These are phyloP conservation scores for Macrocentrus cingulum DNA, from an alignment of 1,140 invertebrate species.

Conservation along the genomic window DNA sequence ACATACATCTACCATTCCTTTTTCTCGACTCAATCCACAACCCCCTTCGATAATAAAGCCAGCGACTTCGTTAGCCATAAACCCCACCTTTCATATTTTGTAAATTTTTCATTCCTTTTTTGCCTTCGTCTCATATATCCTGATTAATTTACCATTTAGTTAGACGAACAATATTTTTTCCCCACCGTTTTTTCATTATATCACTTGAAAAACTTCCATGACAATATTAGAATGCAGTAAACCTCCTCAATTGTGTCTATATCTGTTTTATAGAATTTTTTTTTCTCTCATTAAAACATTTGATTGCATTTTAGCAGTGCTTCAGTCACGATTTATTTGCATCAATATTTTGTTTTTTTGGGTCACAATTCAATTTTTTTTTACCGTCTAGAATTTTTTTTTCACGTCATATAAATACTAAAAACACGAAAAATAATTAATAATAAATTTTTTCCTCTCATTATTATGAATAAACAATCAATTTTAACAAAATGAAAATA, in stretches of 20 bases:
- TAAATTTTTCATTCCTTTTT: conserved; percentile 1
- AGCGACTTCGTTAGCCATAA: conserved; percentile 43
- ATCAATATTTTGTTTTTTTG: too few relatives aligned
- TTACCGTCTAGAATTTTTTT: too few relatives aligned
- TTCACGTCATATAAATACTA: too few relatives aligned
- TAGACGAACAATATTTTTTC: conserved; percentile 14
- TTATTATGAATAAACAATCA: too few relatives aligned
- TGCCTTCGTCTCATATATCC: background rate
- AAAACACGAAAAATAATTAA: too few relatives aligned
- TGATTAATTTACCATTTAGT: background rate
- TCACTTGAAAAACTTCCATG: background rate
- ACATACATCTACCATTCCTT: background rate
- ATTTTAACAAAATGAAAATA: too few relatives aligned
- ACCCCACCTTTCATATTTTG: background rate
- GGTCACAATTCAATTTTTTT: too few relatives aligned
- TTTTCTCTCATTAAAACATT: background rate
- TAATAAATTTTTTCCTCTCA: too few relatives aligned
- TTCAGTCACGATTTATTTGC: too few relatives aligned
- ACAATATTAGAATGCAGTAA: conserved; percentile 8
- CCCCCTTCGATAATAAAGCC: conserved; percentile 43
- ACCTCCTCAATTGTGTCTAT: too few relatives aligned
- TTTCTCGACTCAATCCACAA: background rate
- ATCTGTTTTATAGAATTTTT: background rate
- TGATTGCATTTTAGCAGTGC: too few relatives aligned
- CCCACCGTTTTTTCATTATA: too few relatives aligned